A percentile compares a stretch with the other conserved stretches of the same genome.
Evolutionary conservation across 1,140 invertebrate genomes (phyloP).

Genomic region (Phthorimaea operculella): DNA sequence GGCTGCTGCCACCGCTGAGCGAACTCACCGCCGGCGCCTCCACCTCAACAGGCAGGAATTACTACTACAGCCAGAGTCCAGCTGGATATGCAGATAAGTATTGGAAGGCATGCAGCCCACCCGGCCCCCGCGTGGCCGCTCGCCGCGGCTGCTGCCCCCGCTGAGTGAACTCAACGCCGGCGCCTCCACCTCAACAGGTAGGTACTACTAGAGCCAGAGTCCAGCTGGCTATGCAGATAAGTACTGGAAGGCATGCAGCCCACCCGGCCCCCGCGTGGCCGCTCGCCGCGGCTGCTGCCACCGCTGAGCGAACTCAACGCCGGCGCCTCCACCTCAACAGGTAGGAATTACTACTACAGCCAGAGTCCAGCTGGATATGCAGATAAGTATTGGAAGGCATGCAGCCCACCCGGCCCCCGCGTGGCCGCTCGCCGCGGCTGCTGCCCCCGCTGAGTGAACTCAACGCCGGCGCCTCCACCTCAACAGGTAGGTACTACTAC

Average conservation of each 20-base stretch:
- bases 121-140: conserved; percentile 1
- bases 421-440: conserved; percentile 7
- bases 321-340: too few species aligned
- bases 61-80: too few species aligned
- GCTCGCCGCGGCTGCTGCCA: conserved; percentile 11
- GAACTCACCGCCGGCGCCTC: background rate
- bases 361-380: too few species aligned
- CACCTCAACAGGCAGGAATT: background rate
- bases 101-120: conserved; percentile 2
- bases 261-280: background rate
- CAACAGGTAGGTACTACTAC: too few species aligned
- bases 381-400: too few species aligned
- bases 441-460: too few species aligned
- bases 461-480: too few species aligned
- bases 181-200: background rate
- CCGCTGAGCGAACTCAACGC: too few species aligned
- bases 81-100: too few species aligned
- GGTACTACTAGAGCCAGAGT: too few species aligned
- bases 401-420: conserved; percentile 3
- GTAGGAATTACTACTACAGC: too few species aligned
- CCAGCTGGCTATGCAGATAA: too few species aligned
- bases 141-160: conserved; percentile 12
- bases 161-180: background rate
- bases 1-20: conserved; percentile 8
- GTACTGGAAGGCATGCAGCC: conserved; percentile 7